Evolutionary conservation across 2,888 invertebrate genomes (phyloP), one percentile per base, ranked within the genome.

Genomic region (Cheilosia impressa): DNA sequence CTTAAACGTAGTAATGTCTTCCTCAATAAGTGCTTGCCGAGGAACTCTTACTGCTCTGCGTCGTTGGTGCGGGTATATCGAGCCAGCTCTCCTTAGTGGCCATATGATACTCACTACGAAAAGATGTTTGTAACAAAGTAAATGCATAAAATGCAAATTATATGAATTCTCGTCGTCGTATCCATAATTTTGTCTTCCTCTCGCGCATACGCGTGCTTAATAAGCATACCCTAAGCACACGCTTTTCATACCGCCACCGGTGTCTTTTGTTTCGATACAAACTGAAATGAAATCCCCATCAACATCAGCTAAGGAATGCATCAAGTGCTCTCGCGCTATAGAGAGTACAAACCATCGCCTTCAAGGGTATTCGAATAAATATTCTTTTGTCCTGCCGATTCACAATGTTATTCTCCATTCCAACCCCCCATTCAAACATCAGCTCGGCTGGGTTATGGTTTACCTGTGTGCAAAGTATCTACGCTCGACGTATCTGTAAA

Each of bases 321-420:
- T 75, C 75, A 75, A 79, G 79, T 69, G 50, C 66, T 47, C 58
- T 65, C 19, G 31, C 58, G 53, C 19, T 71, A 53, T 68, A 52
- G 62, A 73, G 78, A 58, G 45, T 57, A 52, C 68, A 73, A 83
- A 53, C 76, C 71, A 72, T 68, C 72, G 55, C 85, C 85, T 81
- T 81, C 68, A 68, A 85, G 85, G 81, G 76, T 72, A 85, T 80
- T 85, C 76, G 81, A 80, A 85, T 72, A 76, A 85, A 83, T 81
- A 85, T 77, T 63, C 81, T 81, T 84, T 85, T 85, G 85, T 85
- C 66, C 81, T 72, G 71, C 34, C 85, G 85, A 81, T 85, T 85
- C 77, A 76, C 76, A 85, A 85, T 85, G 77, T 81, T 80, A 76
- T 71, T 58, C 73, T 60, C 75, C 47, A 31, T 38, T 63, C 69